A percentile compares a stretch with the other conserved stretches of the same genome.
Conservation (phyloP, 2,797 vertebrate genomes). For the Agapornis canus region DNA sequence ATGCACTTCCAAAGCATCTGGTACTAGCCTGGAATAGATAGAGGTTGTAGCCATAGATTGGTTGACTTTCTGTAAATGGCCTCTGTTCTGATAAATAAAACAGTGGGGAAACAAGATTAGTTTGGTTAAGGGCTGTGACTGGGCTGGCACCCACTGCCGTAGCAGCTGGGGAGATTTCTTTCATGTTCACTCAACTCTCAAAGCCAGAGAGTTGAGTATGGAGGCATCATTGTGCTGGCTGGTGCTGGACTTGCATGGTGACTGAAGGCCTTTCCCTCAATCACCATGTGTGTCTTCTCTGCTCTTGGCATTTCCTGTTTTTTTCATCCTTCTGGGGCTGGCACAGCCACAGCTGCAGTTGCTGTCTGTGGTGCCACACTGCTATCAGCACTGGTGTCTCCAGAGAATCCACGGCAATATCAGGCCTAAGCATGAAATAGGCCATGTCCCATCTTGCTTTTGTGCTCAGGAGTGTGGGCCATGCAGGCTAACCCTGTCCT, state of each 20-base stretch:
- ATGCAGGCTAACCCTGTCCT: background rate
- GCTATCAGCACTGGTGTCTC: background rate
- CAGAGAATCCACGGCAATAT: background rate
- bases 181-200: background rate
- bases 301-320: background rate
- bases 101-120: background rate
- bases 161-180: background rate
- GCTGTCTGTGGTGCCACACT: background rate
- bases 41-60: conserved; percentile 11
- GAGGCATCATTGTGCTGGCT: background rate
- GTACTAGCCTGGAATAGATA: conserved; percentile 29
- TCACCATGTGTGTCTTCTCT: background rate
- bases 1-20: conserved; percentile 31
- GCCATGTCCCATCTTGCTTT: background rate
- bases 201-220: background rate
- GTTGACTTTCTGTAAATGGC: conserved; percentile 26
- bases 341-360: background rate
- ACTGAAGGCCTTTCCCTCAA: background rate
- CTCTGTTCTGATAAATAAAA: conserved; percentile 35
- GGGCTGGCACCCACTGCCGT: background rate
- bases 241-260: background rate
- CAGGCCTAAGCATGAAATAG: background rate
- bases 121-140: background rate
- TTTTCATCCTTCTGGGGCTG: background rate
- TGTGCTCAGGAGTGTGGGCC: background rate